Base-by-base conservation (phyloP, 2,888 invertebrate species). In the Pseudococcus jackbeardsleyi region DNA sequence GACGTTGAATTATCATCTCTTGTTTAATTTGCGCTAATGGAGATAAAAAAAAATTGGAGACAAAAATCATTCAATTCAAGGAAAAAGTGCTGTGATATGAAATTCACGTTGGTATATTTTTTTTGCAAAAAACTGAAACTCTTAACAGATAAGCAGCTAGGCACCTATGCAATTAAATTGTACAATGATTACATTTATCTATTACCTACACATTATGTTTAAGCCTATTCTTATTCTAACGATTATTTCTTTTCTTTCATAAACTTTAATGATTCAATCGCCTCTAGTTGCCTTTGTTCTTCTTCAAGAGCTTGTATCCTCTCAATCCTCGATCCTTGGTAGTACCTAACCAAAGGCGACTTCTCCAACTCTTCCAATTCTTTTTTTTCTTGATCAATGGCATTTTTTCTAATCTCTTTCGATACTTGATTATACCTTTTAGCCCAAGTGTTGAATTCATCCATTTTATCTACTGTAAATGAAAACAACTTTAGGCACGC, bases 371-470 rank as follows among this genome's bases (percentile, higher is more conserved):
- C 64, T 39, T 85, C n/a, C 12, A 85, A 64, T 42, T 85, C 85
- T 17, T 85, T 26, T 22, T 64, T 85, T 15, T 85, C 85, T 39
- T 85, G 85, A 17, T 85, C 85, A 17, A 85, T 54, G 1, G 85
- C 64, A 64, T 85, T 85, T 85, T 64, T 85, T 33, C 85, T 54
- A 11, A 85, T 85, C 39, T 85, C 85, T 85, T 85, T 85, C 17
- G 85, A 54, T 4, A 85, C 42, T 1, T 39, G 39, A 64, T 85
- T 33, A 64, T 85, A 85, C 19, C 33, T 12, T 42, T 64, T 85
- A 7, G 85, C 15, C 85, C 85, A 85, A 15, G 85, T 42, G 39
- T 54, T 64, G 12, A 85, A 85, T 59, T 54, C 85, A 33, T 85
- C 42, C 85, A 85, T 85, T 64, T 85, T 54, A 6, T 85, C 85